Evolutionary conservation across 2,113 vertebrate species (phyloP).

Genomic region (Tupaia tana): DNA sequence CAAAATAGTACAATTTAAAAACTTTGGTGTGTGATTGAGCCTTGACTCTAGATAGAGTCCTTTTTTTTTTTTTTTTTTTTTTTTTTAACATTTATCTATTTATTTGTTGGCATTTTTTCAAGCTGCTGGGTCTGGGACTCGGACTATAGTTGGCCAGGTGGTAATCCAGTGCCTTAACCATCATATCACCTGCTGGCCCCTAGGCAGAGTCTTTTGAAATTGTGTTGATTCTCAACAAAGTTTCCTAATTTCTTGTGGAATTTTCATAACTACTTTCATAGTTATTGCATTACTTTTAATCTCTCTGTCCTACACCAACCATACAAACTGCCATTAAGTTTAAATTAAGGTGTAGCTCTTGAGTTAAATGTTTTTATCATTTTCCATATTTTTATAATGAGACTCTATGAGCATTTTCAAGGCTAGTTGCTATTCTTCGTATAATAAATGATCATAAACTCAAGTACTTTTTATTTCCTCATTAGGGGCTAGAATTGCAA

Average conservation of each 20-base stretch:
- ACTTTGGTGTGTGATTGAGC: background rate
- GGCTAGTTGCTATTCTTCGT: conserved; percentile 40
- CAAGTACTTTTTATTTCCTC: conserved; percentile 53
- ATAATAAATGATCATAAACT: conserved; percentile 27
- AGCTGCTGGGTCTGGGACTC: too few relatives aligned
- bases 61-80: too few relatives aligned
- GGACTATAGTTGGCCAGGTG: too few relatives aligned
- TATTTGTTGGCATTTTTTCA: too few relatives aligned
- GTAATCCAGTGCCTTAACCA: too few relatives aligned
- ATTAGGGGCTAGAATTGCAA: conserved; percentile 96
- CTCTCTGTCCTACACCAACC: background rate
- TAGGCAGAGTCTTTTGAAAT: conserved; percentile 15
- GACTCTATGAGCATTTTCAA: background rate
- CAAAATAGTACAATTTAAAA: background rate
- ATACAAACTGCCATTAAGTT: background rate
- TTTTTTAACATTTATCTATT: too few relatives aligned
- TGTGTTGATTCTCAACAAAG: background rate
- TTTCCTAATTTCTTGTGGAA: conserved; percentile 19
- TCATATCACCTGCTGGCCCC: background rate
- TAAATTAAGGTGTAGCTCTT: conserved; percentile 19
- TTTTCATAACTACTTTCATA: conserved; percentile 44
- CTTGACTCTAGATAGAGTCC: background rate
- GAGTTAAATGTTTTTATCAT: background rate
- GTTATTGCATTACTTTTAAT: background rate
- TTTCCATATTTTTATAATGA: conserved; percentile 24